These are phyloP conservation scores for Volucella inanis DNA, from an alignment of 2,888 invertebrate species.

Conservation along the genomic window DNA sequence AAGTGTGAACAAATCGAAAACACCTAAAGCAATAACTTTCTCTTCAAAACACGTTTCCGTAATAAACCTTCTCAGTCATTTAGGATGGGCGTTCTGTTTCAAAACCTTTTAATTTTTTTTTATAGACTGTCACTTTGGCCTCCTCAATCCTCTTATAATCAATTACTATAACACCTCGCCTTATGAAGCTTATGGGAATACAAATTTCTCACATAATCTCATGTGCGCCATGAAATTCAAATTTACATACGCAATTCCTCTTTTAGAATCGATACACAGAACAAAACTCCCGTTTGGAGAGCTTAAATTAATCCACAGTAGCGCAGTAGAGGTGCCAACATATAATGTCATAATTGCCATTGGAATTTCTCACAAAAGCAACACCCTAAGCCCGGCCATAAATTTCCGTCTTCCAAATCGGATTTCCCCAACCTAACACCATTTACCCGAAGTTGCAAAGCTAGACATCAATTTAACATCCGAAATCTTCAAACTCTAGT, in stretches of 20 bases:
- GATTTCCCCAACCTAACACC: background rate
- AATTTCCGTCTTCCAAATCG: conserved; percentile 22
- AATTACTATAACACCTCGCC: conserved; percentile 50
- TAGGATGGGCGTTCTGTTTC: conserved; percentile 4
- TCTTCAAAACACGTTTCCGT: conserved; percentile 2
- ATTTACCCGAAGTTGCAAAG: conserved; percentile 2
- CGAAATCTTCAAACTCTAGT: conserved; percentile 44
- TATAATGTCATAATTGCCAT: conserved; percentile 63
- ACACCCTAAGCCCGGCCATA: conserved; percentile 44
- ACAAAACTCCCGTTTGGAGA: conserved; percentile 16
- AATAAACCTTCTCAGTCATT: conserved; percentile 8
- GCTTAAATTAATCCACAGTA: conserved; percentile 69
- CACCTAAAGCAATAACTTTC: conserved; percentile 5
- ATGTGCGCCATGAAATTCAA: conserved; percentile 29
- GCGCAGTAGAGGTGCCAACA: conserved; percentile 66
- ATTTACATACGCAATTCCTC: conserved; percentile 47
- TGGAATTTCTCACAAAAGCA: conserved; percentile 52
- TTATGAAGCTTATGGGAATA: background rate
- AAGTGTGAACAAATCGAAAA: background rate
- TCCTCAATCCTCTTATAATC: conserved; percentile 65
- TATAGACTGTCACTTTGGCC: conserved; percentile 18
- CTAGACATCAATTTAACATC: conserved; percentile 44
- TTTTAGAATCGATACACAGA: conserved; percentile 17
- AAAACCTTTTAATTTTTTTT: background rate
- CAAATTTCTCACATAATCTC: conserved; percentile 48